Percentiles rank a stretch among this genome's conserved stretches.
Conservation (phyloP, 1,140 invertebrate genomes). For the Pteromalus puparum region DNA sequence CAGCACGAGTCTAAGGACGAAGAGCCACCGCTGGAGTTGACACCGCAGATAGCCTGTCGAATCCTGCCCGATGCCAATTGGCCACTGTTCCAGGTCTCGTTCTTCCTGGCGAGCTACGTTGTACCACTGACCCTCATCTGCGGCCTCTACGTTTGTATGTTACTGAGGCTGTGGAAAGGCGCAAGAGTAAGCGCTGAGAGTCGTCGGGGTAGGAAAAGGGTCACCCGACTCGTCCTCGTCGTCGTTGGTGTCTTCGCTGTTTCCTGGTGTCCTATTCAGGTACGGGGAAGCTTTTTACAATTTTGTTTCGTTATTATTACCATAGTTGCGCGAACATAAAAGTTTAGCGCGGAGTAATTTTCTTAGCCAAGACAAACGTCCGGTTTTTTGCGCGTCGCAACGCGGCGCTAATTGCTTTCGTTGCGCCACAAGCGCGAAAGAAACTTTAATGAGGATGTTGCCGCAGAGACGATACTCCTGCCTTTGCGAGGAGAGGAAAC, state of each 20-base stretch:
- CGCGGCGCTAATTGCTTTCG: background rate
- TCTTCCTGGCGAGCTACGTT: constrained; percentile 91
- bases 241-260: constrained; percentile 96
- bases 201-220: constrained; percentile 90
- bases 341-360: too few species aligned
- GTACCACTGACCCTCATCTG: constrained; percentile 91
- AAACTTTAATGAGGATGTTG: constrained; percentile 27
- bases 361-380: background rate
- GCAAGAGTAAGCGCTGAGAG: constrained; percentile 83
- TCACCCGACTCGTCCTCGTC: constrained; percentile 94
- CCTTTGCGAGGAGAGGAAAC: background rate
- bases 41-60: constrained; percentile 65
- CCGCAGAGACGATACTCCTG: background rate
- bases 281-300: constrained; percentile 66
- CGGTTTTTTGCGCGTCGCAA: background rate
- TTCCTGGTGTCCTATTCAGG: constrained; percentile 97
- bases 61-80: constrained; percentile 67
- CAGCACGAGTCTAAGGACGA: background rate
- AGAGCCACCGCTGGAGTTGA: background rate
- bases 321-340: too few species aligned
- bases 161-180: constrained; percentile 91
- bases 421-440: background rate
- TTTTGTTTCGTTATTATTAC: background rate
- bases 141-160: constrained; percentile 93
- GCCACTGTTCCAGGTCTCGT: constrained; percentile 81